Evolutionary conservation across 1,140 invertebrate species (phyloP), one percentile per base, ranked within the genome.

Genomic region (Kradibia gibbosae): DNA sequence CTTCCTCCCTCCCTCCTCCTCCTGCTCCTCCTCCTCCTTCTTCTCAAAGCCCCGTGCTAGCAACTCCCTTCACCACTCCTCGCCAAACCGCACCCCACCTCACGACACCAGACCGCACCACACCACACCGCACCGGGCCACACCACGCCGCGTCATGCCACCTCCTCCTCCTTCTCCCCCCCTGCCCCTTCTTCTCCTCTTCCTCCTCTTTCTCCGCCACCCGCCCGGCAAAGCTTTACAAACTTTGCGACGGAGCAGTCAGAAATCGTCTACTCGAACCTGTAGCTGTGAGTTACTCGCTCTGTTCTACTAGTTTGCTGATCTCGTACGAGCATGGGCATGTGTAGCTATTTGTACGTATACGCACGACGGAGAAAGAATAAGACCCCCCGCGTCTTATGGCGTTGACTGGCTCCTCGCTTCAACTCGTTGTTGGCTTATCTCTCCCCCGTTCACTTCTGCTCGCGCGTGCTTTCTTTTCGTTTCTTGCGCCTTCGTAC

Each of bases 341-440:
- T 55, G 8, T 62, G 20, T 11, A 25, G n/a, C n/a, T 31, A 72
- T 70, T 42, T 79, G n/a, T 67, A 28, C 45, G 53, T 50, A 25
- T 25, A 50, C 15, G 36, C 2, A 25, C 28, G 36, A 45, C 20
- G 1, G 34, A 57, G 34, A 25, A n/a, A 36, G 60, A 20, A 0
- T 15, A 31, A 45, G 70, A 87, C 86, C 87, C 86, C 85, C 86
- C 85, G 86, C 87, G 84, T 88, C 83, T 86, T 87, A 84, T 88
- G 67, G 48, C 36, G 11, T 48, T n/a, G 31, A 36, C 22, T 8
- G 31, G 42, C 34, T 76, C 81, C 83, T 82, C 77, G 85, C 84
- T 79, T 80, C 71, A 67, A 36, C 48, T 36, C 4, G 17, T 25
- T 20, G 42, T 11, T 45, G 25, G 15, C 31, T 67, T 25, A 36